Conservation (phyloP, 2,888 invertebrate genomes). For the Cataglyphis altisquamis region DNA sequence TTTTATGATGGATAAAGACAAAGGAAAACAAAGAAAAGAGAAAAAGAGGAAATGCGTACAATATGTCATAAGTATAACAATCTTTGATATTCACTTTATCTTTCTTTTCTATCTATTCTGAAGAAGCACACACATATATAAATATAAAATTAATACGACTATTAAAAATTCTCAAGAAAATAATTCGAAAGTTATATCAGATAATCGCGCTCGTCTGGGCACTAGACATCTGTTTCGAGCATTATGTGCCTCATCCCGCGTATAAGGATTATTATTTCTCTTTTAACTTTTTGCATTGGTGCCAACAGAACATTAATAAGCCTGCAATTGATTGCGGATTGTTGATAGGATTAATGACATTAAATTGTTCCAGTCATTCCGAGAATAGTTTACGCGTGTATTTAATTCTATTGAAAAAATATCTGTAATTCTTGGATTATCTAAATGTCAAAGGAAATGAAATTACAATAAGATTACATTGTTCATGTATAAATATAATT, state of each 20-base stretch:
- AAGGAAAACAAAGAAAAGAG: conserved; percentile 18
- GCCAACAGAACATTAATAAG: conserved; percentile 67
- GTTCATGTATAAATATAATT: neutral
- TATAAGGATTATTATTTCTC: conserved; percentile 56
- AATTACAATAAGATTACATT: neutral
- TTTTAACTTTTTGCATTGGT: conserved; percentile 60
- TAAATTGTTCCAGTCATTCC: conserved; percentile 37
- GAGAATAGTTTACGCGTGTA: conserved; percentile 36
- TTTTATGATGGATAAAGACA: conserved; percentile 46
- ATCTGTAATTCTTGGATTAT: neutral
- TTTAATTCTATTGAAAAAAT: neutral
- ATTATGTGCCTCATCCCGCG: conserved; percentile 28
- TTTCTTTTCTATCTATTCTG: neutral
- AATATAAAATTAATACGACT: neutral
- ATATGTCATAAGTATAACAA: conserved; percentile 54
- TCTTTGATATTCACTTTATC: neutral
- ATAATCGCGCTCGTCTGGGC: neutral
- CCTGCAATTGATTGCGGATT: conserved; percentile 58
- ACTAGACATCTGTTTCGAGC: conserved; percentile 44
- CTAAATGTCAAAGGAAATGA: neutral
- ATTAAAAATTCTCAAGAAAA: neutral
- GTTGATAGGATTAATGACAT: conserved; percentile 51
- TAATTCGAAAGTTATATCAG: neutral
- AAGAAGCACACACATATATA: neutral
- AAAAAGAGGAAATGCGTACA: conserved; percentile 21